Base-by-base conservation (phyloP, 1,140 invertebrate genomes). In the Heliconius hewitsoni region DNA sequence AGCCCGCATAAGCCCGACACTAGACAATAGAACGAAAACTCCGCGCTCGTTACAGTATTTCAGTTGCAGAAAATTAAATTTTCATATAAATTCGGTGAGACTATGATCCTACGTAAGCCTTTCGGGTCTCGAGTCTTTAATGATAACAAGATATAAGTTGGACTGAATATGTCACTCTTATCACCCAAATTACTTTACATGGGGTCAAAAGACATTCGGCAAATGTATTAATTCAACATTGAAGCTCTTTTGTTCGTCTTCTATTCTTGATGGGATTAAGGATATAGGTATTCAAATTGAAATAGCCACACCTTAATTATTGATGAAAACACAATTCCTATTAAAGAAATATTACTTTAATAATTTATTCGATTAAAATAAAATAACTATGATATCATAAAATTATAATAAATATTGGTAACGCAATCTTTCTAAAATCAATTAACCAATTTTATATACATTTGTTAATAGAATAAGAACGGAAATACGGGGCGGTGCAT, bases 401-500 rank as follows among this genome's bases (percentile, higher is more conserved):
- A 52, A 52, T 18, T 52, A 46, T 46, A 46, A 46, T 46, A 16
- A 52, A 18, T 52, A 18, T 13, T 52, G 1, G 1, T 18, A 52
- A n/a, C 52, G 52, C 8, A 23, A 23, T 23, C 39, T n/a, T 71
- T 71, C 4, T 71, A 8, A 18, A 19, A 30, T 18, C 5, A 71
- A 23, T 6, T 34, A 5, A 71, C 11, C 2, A 6, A 71, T 30
- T 23, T 71, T 71, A 4, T 71, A 71, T 37, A 30, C 27, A 71
- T 71, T 72, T 27, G 16, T 19, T n/a, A 80, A 57, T 95, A 99
- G 98, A 91, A 96, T 99, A 83, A 96, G 97, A 2, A 96, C 97
- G 50, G 98, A 99, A 88, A 96, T 97, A 82, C 97, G 97, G 83
- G 98, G 98, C 1, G 98, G 98, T 2, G 98, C 98, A 0, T 99